Evolutionary conservation across 1,140 invertebrate species (phyloP).

Genomic region (Maniola jurtina): DNA sequence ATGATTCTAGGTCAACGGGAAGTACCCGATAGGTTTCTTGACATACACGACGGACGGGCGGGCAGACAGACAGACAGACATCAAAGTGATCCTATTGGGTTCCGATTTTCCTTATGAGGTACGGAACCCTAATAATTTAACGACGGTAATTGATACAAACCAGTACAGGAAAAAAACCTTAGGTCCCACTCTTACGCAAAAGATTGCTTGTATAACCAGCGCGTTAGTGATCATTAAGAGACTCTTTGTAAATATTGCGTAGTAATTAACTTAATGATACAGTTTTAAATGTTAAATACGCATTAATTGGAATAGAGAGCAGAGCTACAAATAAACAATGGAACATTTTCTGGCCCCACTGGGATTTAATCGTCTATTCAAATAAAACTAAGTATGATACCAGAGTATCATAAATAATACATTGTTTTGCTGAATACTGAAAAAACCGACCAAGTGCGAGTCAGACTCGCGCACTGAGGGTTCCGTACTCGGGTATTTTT

Average conservation of each 20-base stretch:
- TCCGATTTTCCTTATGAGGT: too few relatives aligned
- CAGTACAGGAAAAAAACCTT: too few relatives aligned
- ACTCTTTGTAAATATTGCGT: background rate
- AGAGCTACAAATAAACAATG: background rate
- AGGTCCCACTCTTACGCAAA: background rate
- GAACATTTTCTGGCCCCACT: background rate
- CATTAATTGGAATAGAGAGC: slow-evolving; percentile 3
- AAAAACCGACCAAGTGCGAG: too few relatives aligned
- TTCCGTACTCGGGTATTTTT: too few relatives aligned
- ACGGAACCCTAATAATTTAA: too few relatives aligned
- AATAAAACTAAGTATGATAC: background rate
- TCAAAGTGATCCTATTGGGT: too few relatives aligned
- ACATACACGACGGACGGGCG: too few relatives aligned
- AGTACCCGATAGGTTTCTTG: too few relatives aligned
- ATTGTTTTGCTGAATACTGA: background rate
- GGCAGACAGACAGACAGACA: too few relatives aligned
- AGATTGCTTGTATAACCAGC: background rate
- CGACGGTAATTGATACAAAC: too few relatives aligned
- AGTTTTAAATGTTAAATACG: background rate
- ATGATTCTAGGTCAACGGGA: too few relatives aligned
- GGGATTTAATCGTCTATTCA: slow-evolving; percentile 6
- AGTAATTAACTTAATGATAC: slow-evolving; percentile 1
- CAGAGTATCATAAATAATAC: background rate
- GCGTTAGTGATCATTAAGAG: background rate
- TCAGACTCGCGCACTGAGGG: too few relatives aligned